These are phyloP conservation scores for Galago senegalensis DNA, from an alignment of 2,797 vertebrate genomes.

Conservation along the genomic window DNA sequence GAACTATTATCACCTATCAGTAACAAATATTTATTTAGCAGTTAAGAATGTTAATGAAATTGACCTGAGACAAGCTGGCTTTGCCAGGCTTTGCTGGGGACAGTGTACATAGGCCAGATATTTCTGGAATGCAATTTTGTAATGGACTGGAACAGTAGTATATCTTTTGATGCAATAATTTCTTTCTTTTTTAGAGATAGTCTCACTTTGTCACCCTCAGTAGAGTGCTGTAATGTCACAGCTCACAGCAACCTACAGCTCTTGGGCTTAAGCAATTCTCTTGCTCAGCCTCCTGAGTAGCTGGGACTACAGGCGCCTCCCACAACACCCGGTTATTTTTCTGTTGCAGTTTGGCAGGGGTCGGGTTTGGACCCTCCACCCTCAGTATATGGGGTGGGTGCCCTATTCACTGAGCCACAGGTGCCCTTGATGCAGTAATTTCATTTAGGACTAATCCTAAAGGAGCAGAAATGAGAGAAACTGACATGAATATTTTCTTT, in stretches of 20 bases:
- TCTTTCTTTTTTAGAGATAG: no score
- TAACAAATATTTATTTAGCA: not conserved
- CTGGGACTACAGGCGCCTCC: no score
- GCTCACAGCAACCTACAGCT: no score
- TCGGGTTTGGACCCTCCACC: no score
- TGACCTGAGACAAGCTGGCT: not conserved
- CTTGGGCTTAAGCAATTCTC: no score
- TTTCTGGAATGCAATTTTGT: not conserved
- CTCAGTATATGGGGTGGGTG: no score
- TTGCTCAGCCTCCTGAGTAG: no score
- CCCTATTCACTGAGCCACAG: no score
- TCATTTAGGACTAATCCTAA: not conserved
- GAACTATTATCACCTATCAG: not conserved
- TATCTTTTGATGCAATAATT: conserved; percentile 21
- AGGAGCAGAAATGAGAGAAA: not conserved
- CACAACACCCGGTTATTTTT: no score
- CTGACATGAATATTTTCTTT: conserved; percentile 18
- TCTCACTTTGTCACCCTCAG: no score
- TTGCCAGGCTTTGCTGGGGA: not conserved
- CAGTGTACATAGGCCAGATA: not conserved
- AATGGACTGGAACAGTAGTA: not conserved
- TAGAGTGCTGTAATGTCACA: no score
- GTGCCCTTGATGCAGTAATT: not conserved
- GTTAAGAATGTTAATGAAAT: not conserved
- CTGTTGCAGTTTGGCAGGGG: no score